phyloP scores from a whole-genome alignment of 2,113 vertebrate genomes.

The human region GRCh38 chr17:10518501-10519000 shows the following conservation, averaged over 20 bases:
- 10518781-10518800: constrained; percentile 74
- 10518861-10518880: constrained; percentile 6
- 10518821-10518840: constrained; percentile 63
- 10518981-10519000: background rate
- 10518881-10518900: background rate
- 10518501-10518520: constrained; percentile 82
- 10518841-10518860: constrained; percentile 59
- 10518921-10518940: background rate
- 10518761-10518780: constrained; percentile 67
- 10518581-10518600: constrained; percentile 78
- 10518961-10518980: background rate
- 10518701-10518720: constrained; percentile 83
- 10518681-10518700: constrained; percentile 88
- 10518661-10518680: constrained; percentile 83
- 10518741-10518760: constrained; percentile 86
- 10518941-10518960: background rate
- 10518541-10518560: constrained; percentile 78
- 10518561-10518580: constrained; percentile 85
- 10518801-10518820: constrained; percentile 66
- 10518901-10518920: constrained; percentile 12
- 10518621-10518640: constrained; percentile 87
- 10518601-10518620: constrained; percentile 85
- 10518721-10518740: constrained; percentile 86
- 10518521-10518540: constrained; percentile 80
- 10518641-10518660: constrained; percentile 83